A percentile compares a stretch with the other conserved stretches of the same genome.
Evolutionary conservation across 2,113 vertebrate genomes (phyloP).

Genomic region (Nothobranchius kuhntae): DNA sequence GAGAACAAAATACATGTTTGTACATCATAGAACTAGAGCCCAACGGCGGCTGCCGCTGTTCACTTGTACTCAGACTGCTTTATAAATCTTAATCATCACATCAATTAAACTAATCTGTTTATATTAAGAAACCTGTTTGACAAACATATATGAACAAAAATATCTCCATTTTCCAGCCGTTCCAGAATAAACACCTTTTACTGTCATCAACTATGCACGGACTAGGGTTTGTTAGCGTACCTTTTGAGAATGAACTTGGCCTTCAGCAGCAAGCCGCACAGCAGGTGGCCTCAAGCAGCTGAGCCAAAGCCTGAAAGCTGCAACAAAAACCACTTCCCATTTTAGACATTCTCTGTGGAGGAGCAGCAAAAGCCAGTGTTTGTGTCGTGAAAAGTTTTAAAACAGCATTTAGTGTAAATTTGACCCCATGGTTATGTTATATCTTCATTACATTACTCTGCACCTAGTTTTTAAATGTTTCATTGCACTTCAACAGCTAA

Average conservation of each 20-base stretch:
- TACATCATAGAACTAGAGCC: not conserved
- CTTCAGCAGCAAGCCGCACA: not conserved
- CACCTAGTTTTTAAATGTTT: not conserved
- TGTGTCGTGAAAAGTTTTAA: conserved; percentile 11
- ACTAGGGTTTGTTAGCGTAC: not conserved
- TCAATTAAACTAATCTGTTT: too few species aligned
- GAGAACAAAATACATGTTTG: conserved; percentile 1
- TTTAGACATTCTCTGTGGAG: conserved; percentile 42
- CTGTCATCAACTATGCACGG: too few species aligned
- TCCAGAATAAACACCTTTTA: too few species aligned
- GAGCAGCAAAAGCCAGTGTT: conserved; percentile 17
- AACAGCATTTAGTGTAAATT: conserved; percentile 15
- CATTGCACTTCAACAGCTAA: not conserved
- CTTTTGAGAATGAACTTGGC: not conserved
- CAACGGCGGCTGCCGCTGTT: not conserved
- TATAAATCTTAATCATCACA: too few species aligned
- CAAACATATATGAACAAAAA: too few species aligned
- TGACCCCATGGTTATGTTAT: not conserved
- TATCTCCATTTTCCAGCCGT: too few species aligned
- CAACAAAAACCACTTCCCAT: conserved; percentile 38
- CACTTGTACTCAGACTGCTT: too few species aligned
- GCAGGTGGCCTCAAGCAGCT: conserved; percentile 35
- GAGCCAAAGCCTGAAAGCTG: conserved; percentile 45
- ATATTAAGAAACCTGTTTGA: too few species aligned
- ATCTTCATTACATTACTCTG: not conserved